Evolutionary conservation across 2,113 vertebrate species (phyloP).

Genomic region (Prunella fulvescens): DNA sequence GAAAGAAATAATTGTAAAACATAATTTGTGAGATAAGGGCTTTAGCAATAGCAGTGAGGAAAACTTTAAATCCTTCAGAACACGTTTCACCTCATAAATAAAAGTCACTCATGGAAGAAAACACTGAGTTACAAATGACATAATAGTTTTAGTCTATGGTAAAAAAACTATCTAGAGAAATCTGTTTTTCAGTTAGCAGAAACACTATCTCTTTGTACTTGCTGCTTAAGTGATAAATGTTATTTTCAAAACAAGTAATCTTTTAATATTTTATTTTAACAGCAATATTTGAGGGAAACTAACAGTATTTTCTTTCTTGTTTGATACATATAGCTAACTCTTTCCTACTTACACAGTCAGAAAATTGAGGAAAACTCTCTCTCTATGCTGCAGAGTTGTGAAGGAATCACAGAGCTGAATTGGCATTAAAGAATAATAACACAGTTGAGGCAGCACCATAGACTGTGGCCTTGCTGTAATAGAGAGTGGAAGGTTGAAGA

Average conservation of each 20-base stretch:
- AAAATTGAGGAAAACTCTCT: not conserved
- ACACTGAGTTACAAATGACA: not conserved
- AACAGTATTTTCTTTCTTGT: not conserved
- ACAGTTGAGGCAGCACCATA: not conserved
- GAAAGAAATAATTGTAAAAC: not conserved
- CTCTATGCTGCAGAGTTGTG: not conserved
- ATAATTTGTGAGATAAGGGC: not conserved
- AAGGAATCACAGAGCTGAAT: not conserved
- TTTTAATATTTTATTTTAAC: not conserved
- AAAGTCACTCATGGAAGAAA: not conserved
- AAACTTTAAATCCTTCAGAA: not conserved
- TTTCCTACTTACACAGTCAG: not conserved
- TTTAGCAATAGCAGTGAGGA: not conserved
- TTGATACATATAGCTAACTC: not conserved
- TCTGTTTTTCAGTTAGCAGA: not conserved
- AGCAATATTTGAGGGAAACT: not conserved
- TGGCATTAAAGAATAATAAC: not conserved
- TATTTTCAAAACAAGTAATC: not conserved
- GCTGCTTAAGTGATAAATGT: not conserved
- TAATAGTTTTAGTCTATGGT: not conserved
- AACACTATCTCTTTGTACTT: not conserved
- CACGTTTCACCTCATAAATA: not conserved
- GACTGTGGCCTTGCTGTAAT: not conserved
- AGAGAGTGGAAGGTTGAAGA: not conserved
- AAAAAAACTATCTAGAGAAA: not conserved